These are phyloP conservation scores for Prionailurus bengalensis DNA, from an alignment of 2,113 vertebrate species.

Conservation along the genomic window DNA sequence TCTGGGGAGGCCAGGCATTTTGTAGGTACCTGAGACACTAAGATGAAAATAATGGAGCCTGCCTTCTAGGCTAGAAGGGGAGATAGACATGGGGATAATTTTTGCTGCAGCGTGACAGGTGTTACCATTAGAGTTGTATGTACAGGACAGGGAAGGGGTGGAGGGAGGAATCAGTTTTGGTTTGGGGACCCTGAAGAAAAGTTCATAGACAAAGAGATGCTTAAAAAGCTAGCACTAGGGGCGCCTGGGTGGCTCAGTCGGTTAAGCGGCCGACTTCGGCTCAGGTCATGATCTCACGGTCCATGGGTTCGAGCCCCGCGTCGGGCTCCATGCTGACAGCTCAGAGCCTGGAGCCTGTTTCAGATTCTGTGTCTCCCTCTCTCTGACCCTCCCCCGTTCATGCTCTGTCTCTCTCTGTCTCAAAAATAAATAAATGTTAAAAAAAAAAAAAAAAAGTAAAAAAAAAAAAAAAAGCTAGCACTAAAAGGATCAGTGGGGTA, in stretches of 20 bases:
- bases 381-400: too few relatives aligned
- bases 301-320: background rate
- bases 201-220: background rate
- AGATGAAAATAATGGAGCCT: background rate
- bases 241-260: background rate
- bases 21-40: background rate
- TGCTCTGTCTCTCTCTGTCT: too few relatives aligned
- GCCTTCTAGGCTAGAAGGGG: background rate
- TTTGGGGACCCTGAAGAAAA: background rate
- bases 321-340: too few relatives aligned
- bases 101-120: background rate
- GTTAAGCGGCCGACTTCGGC: background rate
- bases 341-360: too few relatives aligned
- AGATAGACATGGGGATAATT: background rate
- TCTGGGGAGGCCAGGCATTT: background rate
- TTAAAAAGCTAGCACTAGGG: background rate
- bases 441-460: background rate
- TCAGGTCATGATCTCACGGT: background rate
- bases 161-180: background rate
- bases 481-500: too few relatives aligned
- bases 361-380: too few relatives aligned
- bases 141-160: background rate
- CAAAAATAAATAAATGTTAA: too few relatives aligned
- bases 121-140: background rate
- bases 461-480: background rate